Evolutionary conservation across 2,113 vertebrate genomes (phyloP).

Genomic region (Melospiza melodia): DNA sequence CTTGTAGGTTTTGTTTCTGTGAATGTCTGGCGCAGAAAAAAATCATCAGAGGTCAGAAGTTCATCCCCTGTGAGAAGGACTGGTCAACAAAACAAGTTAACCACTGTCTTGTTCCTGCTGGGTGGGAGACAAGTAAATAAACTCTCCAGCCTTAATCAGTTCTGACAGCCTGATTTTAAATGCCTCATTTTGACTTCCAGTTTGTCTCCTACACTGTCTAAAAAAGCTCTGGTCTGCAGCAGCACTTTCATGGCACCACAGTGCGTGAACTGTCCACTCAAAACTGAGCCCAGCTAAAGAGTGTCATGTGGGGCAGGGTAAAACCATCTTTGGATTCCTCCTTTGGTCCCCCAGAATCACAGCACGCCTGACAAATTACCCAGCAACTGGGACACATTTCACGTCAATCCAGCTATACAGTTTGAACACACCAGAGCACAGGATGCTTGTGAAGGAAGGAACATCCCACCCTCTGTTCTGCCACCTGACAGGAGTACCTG

Average conservation of each 20-base stretch:
- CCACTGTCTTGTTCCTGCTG: not conserved
- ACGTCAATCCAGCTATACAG: not conserved
- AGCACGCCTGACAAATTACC: not conserved
- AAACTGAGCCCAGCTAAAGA: not conserved
- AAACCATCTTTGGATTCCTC: not conserved
- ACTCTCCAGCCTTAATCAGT: not conserved
- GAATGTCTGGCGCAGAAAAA: not conserved
- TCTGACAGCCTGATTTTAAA: not conserved
- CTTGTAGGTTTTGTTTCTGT: not conserved
- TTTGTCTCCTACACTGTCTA: not conserved
- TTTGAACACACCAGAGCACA: not conserved
- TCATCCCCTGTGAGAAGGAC: fast-evolving
- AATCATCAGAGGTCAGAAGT: not conserved
- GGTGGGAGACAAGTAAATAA: not conserved
- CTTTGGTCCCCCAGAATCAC: not conserved
- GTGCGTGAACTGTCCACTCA: not conserved
- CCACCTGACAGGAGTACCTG: not conserved
- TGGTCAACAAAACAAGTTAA: not conserved
- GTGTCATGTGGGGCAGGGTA: not conserved
- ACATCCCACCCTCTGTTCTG: not conserved
- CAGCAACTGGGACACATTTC: not conserved
- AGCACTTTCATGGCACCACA: not conserved
- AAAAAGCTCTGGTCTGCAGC: fast-evolving
- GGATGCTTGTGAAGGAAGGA: not conserved
- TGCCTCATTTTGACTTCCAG: not conserved